Evolutionary conservation across 1,140 invertebrate species (phyloP).

Genomic region (Ctenoplectra terminalis): DNA sequence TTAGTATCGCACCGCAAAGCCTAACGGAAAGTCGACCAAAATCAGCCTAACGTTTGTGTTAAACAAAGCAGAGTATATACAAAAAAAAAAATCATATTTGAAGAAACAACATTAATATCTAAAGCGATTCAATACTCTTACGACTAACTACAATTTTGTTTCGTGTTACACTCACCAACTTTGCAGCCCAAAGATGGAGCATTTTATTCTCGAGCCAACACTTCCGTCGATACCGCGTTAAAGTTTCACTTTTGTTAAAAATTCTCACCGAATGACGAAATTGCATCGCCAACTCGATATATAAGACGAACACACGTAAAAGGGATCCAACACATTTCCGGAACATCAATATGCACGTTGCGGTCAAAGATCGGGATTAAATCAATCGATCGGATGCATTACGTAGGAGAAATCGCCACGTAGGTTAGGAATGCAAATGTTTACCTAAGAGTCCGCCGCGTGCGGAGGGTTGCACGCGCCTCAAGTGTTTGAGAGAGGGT

Average conservation of each 20-base stretch:
- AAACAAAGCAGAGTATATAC: too few species aligned
- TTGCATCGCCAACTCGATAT: neutral
- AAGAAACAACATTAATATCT: too few species aligned
- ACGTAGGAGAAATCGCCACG: slow-evolving; percentile 41
- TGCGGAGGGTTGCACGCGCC: slow-evolving; percentile 38
- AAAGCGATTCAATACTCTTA: too few species aligned
- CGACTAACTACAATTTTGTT: too few species aligned
- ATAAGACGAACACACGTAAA: neutral
- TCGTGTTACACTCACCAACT: too few species aligned
- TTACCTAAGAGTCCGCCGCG: slow-evolving; percentile 55
- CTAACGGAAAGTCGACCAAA: too few species aligned
- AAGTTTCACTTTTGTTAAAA: neutral
- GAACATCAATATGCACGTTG: slow-evolving; percentile 44
- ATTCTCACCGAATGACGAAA: neutral
- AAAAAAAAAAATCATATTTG: too few species aligned
- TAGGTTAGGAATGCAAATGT: slow-evolving; percentile 67
- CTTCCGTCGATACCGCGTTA: too few species aligned
- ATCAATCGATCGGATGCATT: slow-evolving; percentile 68
- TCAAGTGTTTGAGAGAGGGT: slow-evolving; percentile 49
- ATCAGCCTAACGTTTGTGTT: too few species aligned
- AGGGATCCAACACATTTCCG: slow-evolving; percentile 25
- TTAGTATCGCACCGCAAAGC: too few species aligned
- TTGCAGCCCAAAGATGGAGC: too few species aligned
- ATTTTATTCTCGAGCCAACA: too few species aligned
- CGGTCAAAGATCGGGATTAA: slow-evolving; percentile 60